Evolutionary conservation across 2,888 invertebrate genomes (phyloP), one percentile per base, ranked within the genome.

Genomic region (Chymomyza fuscimana): DNA sequence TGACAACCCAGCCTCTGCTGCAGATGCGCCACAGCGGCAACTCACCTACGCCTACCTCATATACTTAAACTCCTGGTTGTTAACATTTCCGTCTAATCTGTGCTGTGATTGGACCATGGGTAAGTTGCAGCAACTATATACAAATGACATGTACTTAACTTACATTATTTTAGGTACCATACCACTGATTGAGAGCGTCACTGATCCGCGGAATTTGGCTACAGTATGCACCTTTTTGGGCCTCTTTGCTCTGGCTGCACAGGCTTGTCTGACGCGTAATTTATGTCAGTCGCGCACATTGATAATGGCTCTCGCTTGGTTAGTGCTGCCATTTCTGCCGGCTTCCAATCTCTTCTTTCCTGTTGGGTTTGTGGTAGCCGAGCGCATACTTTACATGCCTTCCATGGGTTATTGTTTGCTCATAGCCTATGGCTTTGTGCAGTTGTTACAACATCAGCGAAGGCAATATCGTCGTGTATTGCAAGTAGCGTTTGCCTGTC

Each of bases 41-140:
- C 93, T 99, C 71, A 98, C 98, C 16, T 98, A 97, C 93, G 96
- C 97, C 91, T 98, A 98, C 93, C 94, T 99, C 80, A 95, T 97
- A 75, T 96, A 97, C 65, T 94, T 98, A 78, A 99, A 99, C 92
- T 93, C 96, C 67, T 97, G 97, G 96, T 93, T 99, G 78, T 93
- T 99, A 78, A 93, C 98, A 66, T 95, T 96, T 88, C 99, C 99
- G 2, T 96, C 96, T 81, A 95, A 96, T 81, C 93, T 99, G 68
- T 98, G 98, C 93, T 98, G 98, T 92, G 99, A 99, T 93, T 99
- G 98, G 98, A 99, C 98, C 60, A 99, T 99, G 99, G 98, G 91
- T 91, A 50, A 89, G 90, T 83, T 22, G 12, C 5, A 15, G 32
- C 5, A 36, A 56, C 58, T 65, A 2, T 58, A 2, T 36, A 19